Base-by-base conservation (phyloP, 1,140 invertebrate genomes). In the Drosophila funebris region DNA sequence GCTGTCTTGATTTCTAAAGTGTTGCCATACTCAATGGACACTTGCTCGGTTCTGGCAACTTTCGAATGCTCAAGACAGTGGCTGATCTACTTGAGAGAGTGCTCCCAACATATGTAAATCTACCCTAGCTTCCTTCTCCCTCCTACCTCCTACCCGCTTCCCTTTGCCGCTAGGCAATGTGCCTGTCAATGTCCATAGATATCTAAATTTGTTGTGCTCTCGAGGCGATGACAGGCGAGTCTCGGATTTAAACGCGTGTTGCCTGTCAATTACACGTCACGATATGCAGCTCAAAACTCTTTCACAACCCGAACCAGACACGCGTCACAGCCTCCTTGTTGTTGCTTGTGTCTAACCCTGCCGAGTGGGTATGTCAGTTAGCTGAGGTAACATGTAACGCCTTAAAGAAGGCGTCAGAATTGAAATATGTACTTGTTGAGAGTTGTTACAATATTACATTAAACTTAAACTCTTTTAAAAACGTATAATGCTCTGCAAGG, bases 261-360 rank as follows among this genome's bases (percentile, higher is more conserved):
- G 76, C 66, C 77, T 84, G 85, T 90, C 85, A 90, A 84, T 88
- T 84, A 78, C 39, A 73, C 56, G 82, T 83, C 82, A 78, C 71
- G 77, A 72, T 68, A 71, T 68, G 60, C 71, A 70, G 50, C 61
- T 71, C 63, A 53, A 74, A 81, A 82, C 79, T 82, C 78, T 78
- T 78, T 82, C 44, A 64, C 73, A 73, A 52, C 63, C 33, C 39
- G 39, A 37, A 68, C 48, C 37, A 67, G 63, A 68, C 63, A 60
- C 62, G 52, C 44, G 54, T 72, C 56, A 36, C 31, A 41, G 33
- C 22, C 60, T 33, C 11, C n/a, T n/a, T n/a, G n/a, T n/a, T n/a
- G n/a, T n/a, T n/a, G n/a, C n/a, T n/a, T n/a, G n/a, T n/a, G n/a
- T n/a, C n/a, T n/a, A n/a, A n/a, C n/a, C n/a, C n/a, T n/a, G n/a